These are phyloP conservation scores for Pantelozetes paolii DNA, from an alignment of 2,888 invertebrate genomes.

Conservation along the genomic window DNA sequence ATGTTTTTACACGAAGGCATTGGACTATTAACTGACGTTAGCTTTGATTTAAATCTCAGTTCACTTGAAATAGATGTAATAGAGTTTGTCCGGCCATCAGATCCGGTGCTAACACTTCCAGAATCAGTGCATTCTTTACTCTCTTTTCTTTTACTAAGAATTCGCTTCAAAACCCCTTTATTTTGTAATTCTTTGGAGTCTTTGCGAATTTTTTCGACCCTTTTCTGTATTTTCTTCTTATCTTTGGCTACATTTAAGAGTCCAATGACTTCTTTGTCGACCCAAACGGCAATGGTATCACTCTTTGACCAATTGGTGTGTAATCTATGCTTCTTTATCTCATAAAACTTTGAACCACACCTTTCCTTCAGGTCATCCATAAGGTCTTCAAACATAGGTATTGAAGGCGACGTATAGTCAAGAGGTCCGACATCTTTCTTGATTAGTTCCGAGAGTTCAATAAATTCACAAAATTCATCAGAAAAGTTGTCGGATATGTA, in stretches of 20 bases:
- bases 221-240: conserved; percentile 19
- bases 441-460: conserved; percentile 35
- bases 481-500: conserved; percentile 21
- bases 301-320: conserved; percentile 5
- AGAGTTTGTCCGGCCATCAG: background rate
- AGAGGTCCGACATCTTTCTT: conserved; percentile 1
- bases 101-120: background rate
- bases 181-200: background rate
- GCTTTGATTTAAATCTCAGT: background rate
- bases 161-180: background rate
- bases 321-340: conserved; percentile 25
- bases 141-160: background rate
- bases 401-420: background rate
- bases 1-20: conserved; percentile 36
- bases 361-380: conserved; percentile 37
- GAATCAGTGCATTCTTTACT: background rate
- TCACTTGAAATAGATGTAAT: background rate
- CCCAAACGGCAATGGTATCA: conserved; percentile 25
- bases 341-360: conserved; percentile 35
- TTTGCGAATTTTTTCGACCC: background rate
- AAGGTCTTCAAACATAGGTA: conserved; percentile 33
- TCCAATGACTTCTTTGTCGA: conserved; percentile 20
- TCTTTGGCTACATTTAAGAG: background rate
- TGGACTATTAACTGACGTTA: background rate
- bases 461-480: conserved; percentile 36